phyloP scores from a whole-genome alignment of 2,113 vertebrate species.

The Hemiprocne comata region DNA sequence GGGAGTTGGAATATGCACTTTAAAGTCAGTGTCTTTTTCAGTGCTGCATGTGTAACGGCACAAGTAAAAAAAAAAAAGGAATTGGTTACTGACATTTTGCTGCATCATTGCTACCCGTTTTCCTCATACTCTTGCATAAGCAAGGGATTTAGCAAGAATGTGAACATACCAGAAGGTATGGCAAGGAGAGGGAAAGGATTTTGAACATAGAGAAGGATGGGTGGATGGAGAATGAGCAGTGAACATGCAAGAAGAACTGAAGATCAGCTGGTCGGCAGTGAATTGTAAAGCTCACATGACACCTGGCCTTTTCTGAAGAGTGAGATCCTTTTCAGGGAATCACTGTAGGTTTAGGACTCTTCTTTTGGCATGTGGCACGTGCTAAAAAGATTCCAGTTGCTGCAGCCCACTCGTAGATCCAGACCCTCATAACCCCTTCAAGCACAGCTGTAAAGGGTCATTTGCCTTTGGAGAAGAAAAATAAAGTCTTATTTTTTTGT shows the following conservation, averaged over 20 bases:
- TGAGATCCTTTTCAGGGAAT: not conserved
- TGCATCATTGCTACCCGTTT: not conserved
- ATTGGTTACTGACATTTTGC: not conserved
- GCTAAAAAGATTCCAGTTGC: not conserved
- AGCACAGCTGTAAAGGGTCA: not conserved
- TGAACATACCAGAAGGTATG: not conserved
- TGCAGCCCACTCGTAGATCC: not conserved
- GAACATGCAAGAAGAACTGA: not conserved
- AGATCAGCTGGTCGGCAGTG: not conserved
- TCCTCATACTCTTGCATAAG: not conserved
- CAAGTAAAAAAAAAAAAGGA: not conserved
- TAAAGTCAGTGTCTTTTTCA: not conserved
- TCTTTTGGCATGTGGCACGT: fast-evolving
- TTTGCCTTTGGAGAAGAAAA: not conserved
- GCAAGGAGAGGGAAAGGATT: not conserved
- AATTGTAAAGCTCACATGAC: not conserved
- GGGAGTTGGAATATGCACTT: not conserved
- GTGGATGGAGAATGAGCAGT: not conserved
- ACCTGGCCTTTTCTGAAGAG: not conserved
- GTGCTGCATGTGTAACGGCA: not conserved
- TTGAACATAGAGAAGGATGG: not conserved
- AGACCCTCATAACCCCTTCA: not conserved
- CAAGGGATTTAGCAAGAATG: not conserved
- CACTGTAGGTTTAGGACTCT: not conserved
- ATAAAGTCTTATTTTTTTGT: not conserved